Evolutionary conservation across 1,140 invertebrate genomes (phyloP).

Genomic region (Nasonia vitripennis): DNA sequence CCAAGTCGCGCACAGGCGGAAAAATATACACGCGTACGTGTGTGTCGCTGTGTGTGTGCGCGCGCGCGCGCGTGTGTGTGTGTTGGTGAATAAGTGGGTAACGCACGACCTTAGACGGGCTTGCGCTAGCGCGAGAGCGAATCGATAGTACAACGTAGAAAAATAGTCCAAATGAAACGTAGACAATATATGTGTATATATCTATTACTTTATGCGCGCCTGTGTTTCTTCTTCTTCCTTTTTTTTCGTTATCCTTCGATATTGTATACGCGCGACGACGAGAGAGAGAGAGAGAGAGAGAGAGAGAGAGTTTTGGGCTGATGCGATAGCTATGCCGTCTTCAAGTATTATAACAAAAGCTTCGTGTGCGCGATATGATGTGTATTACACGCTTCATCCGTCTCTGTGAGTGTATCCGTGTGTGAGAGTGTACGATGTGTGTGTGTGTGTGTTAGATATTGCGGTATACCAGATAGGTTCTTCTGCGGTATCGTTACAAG

Average conservation of each 20-base stretch:
- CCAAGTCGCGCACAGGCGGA: constrained; percentile 27
- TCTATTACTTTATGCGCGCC: neutral
- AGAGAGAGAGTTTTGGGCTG: neutral
- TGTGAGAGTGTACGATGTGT: neutral
- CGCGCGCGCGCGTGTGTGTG: neutral
- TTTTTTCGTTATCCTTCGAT: neutral
- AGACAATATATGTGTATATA: neutral
- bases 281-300: neutral
- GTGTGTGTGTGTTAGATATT: neutral
- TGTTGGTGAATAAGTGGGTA: neutral
- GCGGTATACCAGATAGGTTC: neutral
- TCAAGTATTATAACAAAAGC: too few species aligned
- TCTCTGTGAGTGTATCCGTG: neutral
- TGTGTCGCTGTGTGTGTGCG: neutral
- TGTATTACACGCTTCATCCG: neutral
- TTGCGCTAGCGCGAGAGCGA: neutral
- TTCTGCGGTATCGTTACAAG: neutral
- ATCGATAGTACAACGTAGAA: neutral
- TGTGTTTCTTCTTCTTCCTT: neutral
- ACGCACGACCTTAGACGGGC: constrained; percentile 27
- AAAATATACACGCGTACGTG: constrained; percentile 29
- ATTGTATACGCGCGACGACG: neutral
- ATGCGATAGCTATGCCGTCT: neutral
- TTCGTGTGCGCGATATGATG: too few species aligned
- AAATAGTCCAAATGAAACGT: constrained; percentile 3